Conservation (phyloP, 1,140 invertebrate species). For the Drosophila lini region DNA sequence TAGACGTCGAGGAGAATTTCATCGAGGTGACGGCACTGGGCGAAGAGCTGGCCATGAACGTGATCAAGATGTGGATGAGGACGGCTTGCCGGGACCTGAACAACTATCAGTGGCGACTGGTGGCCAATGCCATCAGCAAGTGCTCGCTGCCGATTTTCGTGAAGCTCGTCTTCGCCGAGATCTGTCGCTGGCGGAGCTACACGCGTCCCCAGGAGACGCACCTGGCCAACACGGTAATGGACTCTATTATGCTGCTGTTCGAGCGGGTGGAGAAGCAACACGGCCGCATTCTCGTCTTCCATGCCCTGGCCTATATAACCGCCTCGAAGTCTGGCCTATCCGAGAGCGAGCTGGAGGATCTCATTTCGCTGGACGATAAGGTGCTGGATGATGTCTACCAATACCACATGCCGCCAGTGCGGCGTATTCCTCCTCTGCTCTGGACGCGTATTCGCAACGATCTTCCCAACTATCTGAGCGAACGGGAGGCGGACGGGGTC, state of each 20-base stretch:
- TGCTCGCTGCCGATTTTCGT: conserved; percentile 99
- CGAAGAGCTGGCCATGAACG: conserved; percentile 96
- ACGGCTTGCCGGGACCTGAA: conserved; percentile 94
- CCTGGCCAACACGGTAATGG: conserved; percentile 97
- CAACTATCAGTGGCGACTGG: conserved; percentile 97
- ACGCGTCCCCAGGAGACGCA: conserved; percentile 96
- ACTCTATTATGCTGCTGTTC: conserved; percentile 98
- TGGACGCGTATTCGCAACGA: conserved; percentile 98
- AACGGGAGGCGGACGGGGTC: conserved; percentile 98
- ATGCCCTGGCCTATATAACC: conserved; percentile 97
- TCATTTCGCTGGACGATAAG: conserved; percentile 97
- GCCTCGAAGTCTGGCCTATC: conserved; percentile 96
- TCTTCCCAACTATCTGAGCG: conserved; percentile 97
- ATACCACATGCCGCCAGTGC: conserved; percentile 97
- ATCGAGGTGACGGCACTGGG: conserved; percentile 96
- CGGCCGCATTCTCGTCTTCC: conserved; percentile 95
- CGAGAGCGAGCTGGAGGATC: conserved; percentile 96
- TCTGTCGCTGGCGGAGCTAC: conserved; percentile 98
- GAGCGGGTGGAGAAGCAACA: conserved; percentile 98
- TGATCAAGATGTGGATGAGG: conserved; percentile 97
- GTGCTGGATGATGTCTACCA: conserved; percentile 99
- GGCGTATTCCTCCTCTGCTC: conserved; percentile 96
- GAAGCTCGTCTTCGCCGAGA: conserved; percentile 98
- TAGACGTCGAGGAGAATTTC: conserved; percentile 95
- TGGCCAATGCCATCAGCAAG: conserved; percentile 95